Conservation (phyloP, 2,888 invertebrate species). For the Acronicta leporina region DNA sequence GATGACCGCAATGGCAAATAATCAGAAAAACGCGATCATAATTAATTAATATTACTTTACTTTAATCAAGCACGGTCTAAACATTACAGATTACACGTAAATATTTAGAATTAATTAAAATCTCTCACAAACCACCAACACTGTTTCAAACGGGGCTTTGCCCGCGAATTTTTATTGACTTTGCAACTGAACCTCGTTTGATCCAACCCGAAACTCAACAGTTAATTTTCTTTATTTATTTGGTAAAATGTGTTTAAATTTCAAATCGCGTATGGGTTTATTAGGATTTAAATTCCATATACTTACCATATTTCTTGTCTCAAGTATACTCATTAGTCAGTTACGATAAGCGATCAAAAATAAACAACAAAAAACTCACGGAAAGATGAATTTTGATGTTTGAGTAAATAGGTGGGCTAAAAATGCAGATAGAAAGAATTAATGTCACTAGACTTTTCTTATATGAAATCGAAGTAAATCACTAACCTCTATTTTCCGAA, state of each 20-base stretch:
- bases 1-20: neutral
- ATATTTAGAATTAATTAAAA: conserved; percentile 57
- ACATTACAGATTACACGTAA: conserved; percentile 42
- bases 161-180: conserved; percentile 54
- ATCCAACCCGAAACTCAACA: conserved; percentile 42
- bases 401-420: no score
- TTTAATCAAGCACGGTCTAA: conserved; percentile 36
- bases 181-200: conserved; percentile 45
- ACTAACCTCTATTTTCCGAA: no score
- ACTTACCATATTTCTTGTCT: neutral
- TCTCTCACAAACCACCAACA: conserved; percentile 40
- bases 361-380: no score
- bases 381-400: no score
- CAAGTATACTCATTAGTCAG: neutral
- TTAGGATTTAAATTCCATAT: conserved; percentile 16
- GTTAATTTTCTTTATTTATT: conserved; percentile 54
- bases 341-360: no score
- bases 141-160: conserved; percentile 30
- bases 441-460: no score
- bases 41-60: conserved; percentile 33
- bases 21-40: conserved; percentile 9
- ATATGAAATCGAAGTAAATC: no score
- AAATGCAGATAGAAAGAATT: no score
- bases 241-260: conserved; percentile 26
- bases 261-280: conserved; percentile 7